A percentile compares a stretch with the other conserved stretches of the same genome.
Conservation (phyloP, 1,140 invertebrate genomes). For the Bombus picipes region DNA sequence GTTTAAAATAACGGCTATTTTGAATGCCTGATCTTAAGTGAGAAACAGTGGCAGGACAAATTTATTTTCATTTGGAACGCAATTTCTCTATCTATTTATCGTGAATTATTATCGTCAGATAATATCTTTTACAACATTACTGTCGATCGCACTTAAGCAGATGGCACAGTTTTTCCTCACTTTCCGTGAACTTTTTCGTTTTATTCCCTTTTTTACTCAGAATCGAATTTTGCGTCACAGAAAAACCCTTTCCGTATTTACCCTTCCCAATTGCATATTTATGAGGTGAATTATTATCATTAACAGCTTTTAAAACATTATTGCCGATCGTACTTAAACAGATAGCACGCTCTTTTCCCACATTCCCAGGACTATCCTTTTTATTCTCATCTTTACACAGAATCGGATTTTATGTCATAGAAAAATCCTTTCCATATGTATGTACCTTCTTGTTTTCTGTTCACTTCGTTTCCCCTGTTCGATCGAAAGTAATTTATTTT, state of each 20-base stretch:
- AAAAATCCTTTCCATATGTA: neutral
- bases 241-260: no score
- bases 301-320: neutral
- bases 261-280: no score
- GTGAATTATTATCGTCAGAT: neutral
- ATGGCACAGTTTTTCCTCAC: no score
- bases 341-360: neutral
- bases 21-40: no score
- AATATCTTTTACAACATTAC: neutral
- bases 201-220: neutral
- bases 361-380: neutral
- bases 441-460: neutral
- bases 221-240: neutral
- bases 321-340: neutral
- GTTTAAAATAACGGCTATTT: no score
- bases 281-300: neutral
- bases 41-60: no score
- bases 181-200: neutral
- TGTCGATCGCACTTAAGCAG: neutral
- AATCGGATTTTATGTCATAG: neutral
- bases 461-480: neutral
- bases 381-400: neutral
- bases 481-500: constrained; percentile 10
- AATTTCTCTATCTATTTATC: neutral
- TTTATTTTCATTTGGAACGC: neutral